Evolutionary conservation across 35 echinoderm and acorn worm genomes (phyloP).

Genomic region (Patiria miniata): DNA sequence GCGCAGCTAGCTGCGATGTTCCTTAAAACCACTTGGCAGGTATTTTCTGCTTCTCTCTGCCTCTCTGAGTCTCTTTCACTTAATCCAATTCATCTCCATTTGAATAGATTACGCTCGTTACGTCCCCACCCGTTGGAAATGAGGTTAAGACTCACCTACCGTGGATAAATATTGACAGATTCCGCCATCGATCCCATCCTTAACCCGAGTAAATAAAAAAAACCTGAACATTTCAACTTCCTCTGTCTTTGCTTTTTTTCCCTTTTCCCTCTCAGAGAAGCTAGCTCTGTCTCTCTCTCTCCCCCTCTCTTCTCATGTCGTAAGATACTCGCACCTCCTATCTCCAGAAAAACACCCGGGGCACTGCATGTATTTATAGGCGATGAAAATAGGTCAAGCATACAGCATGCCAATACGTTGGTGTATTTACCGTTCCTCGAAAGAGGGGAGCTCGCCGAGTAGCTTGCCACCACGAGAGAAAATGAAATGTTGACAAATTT

Average conservation of each 20-base stretch:
- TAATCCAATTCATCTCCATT: background rate
- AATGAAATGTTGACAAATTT: slow-evolving; percentile 34
- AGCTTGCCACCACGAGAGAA: slow-evolving; percentile 23
- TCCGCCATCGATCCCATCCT: slow-evolving; percentile 19
- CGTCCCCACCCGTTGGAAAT: slow-evolving; percentile 9
- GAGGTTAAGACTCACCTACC: slow-evolving; percentile 16
- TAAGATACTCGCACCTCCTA: slow-evolving; percentile 3
- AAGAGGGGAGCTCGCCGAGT: background rate
- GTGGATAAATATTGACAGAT: slow-evolving; percentile 30
- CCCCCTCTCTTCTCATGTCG: background rate
- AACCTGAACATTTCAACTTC: background rate
- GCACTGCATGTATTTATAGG: slow-evolving; percentile 28
- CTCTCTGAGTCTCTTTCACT: background rate
- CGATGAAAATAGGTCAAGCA: slow-evolving; percentile 22
- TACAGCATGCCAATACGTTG: slow-evolving; percentile 9
- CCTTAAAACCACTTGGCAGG: no score
- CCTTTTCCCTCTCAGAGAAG: no score
- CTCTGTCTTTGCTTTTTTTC: no score
- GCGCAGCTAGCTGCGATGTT: no score
- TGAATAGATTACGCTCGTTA: slow-evolving; percentile 31
- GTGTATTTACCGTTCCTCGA: background rate
- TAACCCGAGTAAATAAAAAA: background rate
- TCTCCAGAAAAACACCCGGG: background rate
- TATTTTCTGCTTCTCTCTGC: background rate
- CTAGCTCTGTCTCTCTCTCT: no score